Conservation (phyloP, 2,113 vertebrate species). For the Paraplagusia blochii region DNA sequence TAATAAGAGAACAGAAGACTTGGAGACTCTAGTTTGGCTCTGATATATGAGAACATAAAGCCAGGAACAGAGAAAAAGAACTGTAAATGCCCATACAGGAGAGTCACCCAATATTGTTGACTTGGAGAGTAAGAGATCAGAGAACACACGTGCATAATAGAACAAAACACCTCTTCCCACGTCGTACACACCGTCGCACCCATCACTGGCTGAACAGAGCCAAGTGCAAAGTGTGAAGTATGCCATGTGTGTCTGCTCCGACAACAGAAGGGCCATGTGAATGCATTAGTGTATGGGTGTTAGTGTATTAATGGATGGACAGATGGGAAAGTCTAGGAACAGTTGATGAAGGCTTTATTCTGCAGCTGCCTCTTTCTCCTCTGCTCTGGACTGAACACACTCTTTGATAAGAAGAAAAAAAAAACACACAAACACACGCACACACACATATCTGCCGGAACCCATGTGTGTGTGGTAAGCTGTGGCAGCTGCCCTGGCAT, state of each 20-base stretch:
- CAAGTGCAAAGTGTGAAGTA: constrained; percentile 36
- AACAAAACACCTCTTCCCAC: not conserved
- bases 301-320: constrained; percentile 60
- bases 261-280: constrained; percentile 56
- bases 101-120: too few relatives aligned
- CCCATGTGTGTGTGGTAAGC: constrained; percentile 22
- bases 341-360: constrained; percentile 70
- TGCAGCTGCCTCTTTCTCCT: constrained; percentile 69
- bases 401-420: not conserved
- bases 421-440: constrained; percentile 30
- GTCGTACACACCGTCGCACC: constrained; percentile 9
- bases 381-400: constrained; percentile 44
- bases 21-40: too few relatives aligned
- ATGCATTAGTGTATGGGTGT: constrained; percentile 48
- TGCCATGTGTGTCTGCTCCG: constrained; percentile 46
- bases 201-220: constrained; percentile 38
- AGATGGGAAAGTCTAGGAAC: constrained; percentile 70
- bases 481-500: constrained; percentile 59
- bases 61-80: too few relatives aligned
- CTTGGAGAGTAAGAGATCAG: too few relatives aligned
- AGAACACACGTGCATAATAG: not conserved
- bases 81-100: too few relatives aligned
- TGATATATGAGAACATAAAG: too few relatives aligned
- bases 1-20: too few relatives aligned
- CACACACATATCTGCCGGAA: constrained; percentile 52